Percentiles rank a stretch among this genome's conserved stretches.
Evolutionary conservation across 2,113 vertebrate species (phyloP).

Genomic region (Crocuta crocuta): DNA sequence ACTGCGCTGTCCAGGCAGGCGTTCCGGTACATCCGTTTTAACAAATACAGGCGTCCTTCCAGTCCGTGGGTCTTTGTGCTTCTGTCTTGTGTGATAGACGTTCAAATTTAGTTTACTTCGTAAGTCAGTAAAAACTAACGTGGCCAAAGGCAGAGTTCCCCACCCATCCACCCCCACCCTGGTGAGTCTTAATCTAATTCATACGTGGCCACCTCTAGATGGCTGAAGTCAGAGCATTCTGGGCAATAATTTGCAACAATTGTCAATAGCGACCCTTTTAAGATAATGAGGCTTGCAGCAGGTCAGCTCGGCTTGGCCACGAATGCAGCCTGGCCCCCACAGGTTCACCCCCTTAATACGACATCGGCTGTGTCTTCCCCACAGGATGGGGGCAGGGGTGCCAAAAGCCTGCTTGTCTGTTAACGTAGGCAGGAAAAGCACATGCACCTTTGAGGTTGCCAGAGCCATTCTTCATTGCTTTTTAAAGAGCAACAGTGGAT

Average conservation of each 20-base stretch:
- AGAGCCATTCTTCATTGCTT: background rate
- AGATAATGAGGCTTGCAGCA: background rate
- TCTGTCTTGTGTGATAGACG: background rate
- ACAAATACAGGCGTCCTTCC: background rate
- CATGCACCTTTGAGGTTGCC: fast-evolving
- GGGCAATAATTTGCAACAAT: background rate
- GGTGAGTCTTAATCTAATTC: background rate
- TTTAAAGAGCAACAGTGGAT: background rate
- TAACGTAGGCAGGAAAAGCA: fast-evolving
- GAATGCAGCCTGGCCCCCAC: too few relatives aligned
- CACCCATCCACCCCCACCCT: too few relatives aligned
- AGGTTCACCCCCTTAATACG: fast-evolving
- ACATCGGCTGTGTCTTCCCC: background rate
- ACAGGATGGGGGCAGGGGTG: fast-evolving
- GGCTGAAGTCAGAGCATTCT: too few relatives aligned
- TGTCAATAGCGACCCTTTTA: background rate
- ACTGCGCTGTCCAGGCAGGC: fast-evolving
- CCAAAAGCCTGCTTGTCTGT: fast-evolving
- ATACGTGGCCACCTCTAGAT: background rate
- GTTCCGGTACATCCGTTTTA: fast-evolving
- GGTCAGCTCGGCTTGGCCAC: background rate
- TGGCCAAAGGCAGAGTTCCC: background rate
- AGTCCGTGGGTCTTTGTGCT: background rate
- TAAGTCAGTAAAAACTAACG: background rate
- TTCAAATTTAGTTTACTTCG: background rate